These are phyloP conservation scores for Chalcis sispes DNA, from an alignment of 2,888 invertebrate species.

Conservation along the genomic window DNA sequence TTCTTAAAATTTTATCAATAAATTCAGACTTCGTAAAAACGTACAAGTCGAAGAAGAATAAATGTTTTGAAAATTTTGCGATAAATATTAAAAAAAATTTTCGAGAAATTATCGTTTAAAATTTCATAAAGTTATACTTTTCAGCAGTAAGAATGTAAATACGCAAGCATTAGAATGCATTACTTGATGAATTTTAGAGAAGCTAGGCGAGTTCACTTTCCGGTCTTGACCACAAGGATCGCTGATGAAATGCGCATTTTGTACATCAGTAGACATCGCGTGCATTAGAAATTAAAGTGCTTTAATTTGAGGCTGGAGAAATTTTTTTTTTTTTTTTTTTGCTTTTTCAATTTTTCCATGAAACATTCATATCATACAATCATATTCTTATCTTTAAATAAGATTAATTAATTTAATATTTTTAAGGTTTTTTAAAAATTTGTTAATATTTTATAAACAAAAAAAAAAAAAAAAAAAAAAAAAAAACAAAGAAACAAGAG, in stretches of 20 bases:
- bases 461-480: too few species aligned
- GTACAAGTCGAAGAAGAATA: neutral
- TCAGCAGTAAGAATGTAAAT: neutral
- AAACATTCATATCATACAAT: too few species aligned
- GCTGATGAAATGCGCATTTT: neutral
- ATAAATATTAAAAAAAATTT: neutral
- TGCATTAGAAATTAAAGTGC: neutral
- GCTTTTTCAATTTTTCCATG: too few species aligned
- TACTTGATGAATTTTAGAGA: conserved; percentile 32
- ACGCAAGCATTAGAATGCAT: conserved; percentile 21
- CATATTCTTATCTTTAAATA: too few species aligned
- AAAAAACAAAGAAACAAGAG: too few species aligned
- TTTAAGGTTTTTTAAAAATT: too few species aligned
- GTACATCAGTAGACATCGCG: neutral
- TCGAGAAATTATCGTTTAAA: neutral
- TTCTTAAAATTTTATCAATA: too few species aligned
- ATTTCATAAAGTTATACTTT: conserved; percentile 12
- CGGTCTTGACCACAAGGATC: conserved; percentile 1
- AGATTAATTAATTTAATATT: too few species aligned
- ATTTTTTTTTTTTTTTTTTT: too few species aligned
- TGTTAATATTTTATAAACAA: too few species aligned
- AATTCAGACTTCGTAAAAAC: too few species aligned
- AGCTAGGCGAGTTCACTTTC: conserved; percentile 3
- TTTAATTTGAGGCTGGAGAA: too few species aligned
- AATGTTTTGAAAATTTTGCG: neutral